Evolutionary conservation across 2,113 vertebrate species (phyloP), one percentile per base, ranked within the genome.

Genomic region (Odobenus rosmarus): DNA sequence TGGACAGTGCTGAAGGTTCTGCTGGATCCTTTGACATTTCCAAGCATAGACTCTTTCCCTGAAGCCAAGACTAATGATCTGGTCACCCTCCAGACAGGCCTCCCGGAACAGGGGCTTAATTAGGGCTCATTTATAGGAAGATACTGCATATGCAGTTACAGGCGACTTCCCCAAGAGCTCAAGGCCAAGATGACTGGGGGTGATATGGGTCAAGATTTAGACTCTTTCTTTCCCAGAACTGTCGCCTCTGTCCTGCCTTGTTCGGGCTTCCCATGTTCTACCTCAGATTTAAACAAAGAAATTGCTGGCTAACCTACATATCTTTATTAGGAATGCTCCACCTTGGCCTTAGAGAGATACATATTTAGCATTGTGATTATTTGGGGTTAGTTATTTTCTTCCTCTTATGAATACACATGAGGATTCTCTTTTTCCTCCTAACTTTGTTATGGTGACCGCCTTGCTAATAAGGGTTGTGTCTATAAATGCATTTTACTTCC

Each of bases 341-440:
- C 85, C 88, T 95, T 59, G 36, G 92, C 81, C 83, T 85, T 39
- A 12, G 84, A 94, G 91, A 93, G 88, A 53, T 16, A 62, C 49
- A 76, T 67, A 76, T 62, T 97, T 83, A 94, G 82, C 82, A 71
- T 11, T 42, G 72, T 83, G 95, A 94, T 96, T 82, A 96, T 92
- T 93, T 83, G 81, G 36, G 76, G 64, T 89, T 93, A 95, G 96
- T 84, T 94, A 31, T 83, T 98, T 97, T 96, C 87, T 87, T 92
- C 77, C 77, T 90, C 74, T 97, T 91, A 88, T 80, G 81, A 98
- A 97, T 86, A 96, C 61, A 95, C 84, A 81, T 69, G 93, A 98
- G 95, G 83, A 93, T 88, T 96, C 81, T 93, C 55, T 42, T 85
- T 96, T 96, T 88, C 71, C 67, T 97, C 12, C 42, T 94, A 67